Percentiles rank a stretch among this genome's conserved stretches.
phyloP scores from a whole-genome alignment of 2,888 invertebrate species.

The Apoda limacodes region DNA sequence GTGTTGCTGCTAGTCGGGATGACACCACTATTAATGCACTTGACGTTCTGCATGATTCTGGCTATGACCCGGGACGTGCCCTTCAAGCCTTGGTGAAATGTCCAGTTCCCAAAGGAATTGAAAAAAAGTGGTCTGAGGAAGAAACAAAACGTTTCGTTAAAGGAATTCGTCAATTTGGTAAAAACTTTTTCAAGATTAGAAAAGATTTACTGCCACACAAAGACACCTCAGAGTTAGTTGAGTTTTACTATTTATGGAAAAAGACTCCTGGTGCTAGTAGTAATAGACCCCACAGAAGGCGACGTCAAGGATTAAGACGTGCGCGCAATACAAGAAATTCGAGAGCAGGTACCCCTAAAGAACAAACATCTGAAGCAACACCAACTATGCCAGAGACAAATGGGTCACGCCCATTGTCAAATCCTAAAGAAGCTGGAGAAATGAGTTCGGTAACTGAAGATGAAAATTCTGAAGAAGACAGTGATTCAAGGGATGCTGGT shows the following conservation, averaged over 20 bases:
- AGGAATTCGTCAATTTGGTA: constrained; percentile 97
- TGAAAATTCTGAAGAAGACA: constrained; percentile 95
- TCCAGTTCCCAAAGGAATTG: constrained; percentile 96
- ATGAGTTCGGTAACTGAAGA: constrained; percentile 87
- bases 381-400: constrained; percentile 65
- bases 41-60: constrained; percentile 94
- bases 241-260: constrained; percentile 99
- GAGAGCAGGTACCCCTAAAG: constrained; percentile 82
- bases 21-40: constrained; percentile 98
- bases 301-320: constrained; percentile 86
- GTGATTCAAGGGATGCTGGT: constrained; percentile 89
- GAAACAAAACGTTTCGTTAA: constrained; percentile 98
- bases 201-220: constrained; percentile 97
- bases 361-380: constrained; percentile 74
- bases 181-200: constrained; percentile 97
- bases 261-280: constrained; percentile 98
- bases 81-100: constrained; percentile 96
- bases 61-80: constrained; percentile 97
- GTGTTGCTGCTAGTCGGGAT: constrained; percentile 95
- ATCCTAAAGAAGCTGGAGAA: constrained; percentile 76
- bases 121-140: constrained; percentile 98
- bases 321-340: constrained; percentile 91
- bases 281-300: constrained; percentile 92
- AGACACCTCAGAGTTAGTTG: constrained; percentile 96
- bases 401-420: constrained; percentile 72